Base-by-base conservation (phyloP, 2,888 invertebrate genomes). In the Eupithecia inturbata region DNA sequence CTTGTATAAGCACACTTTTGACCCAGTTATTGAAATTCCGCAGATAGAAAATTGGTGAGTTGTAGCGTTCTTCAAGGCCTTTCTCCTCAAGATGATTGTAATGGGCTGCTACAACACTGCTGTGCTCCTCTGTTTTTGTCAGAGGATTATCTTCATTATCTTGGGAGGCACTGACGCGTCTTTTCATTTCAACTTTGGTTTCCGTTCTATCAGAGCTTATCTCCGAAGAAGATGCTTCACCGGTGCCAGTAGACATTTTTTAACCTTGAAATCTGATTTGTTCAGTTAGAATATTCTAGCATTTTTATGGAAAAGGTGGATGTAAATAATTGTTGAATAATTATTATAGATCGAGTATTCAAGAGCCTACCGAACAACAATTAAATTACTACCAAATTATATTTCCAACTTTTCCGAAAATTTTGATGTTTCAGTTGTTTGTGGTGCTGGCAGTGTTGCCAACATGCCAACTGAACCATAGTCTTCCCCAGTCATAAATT, bases 1-100 rank as follows among this genome's bases (percentile, higher is more conserved):
- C 96, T 95, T 97, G 96, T 83, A 99, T 99, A 0, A 99, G 95
- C 95, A 98, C 97, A 90, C 98, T 98, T 94, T 99, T 99, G 19
- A 99, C 96, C 99, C 99, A 99, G 90, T 99, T 99, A 90, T 99
- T 99, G 88, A 99, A 99, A 92, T 99, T 99, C 80, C 99, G 95
- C 95, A 99, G 95, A 88, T 97, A 97, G 84, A 98, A 97, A 82
- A 99, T 99, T 36, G 98, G 96, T 36, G 99, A 99, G 84, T 98
- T 96, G 80, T 96, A 96, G 67, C 99, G 95, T 82, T 97, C 97
- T 67, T 95, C 95, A 57, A 98, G 90, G 0, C 98, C 98, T 83
- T 96, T 96, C 81, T 98, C 97, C 89, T 97, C 96, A 14, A 99
- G 91, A 70, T 96, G 96, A 91, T 99, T 99, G 89, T 99, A 99